phyloP scores from a whole-genome alignment of 1,140 invertebrate genomes.

The Pseudachorutes palmiensis region DNA sequence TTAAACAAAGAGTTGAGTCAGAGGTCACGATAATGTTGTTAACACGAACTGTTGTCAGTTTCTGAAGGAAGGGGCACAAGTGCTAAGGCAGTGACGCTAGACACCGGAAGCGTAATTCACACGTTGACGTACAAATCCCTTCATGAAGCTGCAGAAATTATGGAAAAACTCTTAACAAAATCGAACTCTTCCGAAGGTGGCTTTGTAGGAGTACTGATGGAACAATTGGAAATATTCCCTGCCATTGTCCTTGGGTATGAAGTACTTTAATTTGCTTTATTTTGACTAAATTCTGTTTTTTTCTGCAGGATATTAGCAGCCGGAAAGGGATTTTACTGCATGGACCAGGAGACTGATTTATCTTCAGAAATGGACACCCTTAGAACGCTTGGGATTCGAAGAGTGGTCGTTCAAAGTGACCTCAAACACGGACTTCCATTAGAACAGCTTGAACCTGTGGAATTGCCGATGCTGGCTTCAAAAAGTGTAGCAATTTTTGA shows the following conservation, averaged over 20 bases:
- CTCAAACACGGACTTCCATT: neutral
- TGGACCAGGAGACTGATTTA: neutral
- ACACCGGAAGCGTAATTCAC: neutral
- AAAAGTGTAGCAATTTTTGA: too few species aligned
- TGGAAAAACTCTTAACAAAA: neutral
- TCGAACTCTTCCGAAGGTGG: neutral
- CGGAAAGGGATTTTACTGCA: neutral
- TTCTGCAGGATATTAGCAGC: constrained; percentile 3
- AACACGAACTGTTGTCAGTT: too few species aligned
- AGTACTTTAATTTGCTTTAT: neutral
- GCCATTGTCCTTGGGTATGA: constrained; percentile 11
- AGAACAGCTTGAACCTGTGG: neutral
- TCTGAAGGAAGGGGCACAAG: too few species aligned
- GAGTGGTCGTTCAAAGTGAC: neutral
- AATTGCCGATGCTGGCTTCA: neutral
- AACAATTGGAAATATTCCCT: neutral
- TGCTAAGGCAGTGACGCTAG: neutral
- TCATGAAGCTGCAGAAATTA: neutral
- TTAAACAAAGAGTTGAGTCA: too few species aligned
- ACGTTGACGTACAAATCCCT: neutral
- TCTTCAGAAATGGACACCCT: neutral
- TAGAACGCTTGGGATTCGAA: neutral
- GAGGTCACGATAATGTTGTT: too few species aligned
- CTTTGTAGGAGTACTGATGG: neutral
- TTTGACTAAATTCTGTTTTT: neutral